These are phyloP conservation scores for Tyrophagus putrescentiae DNA, from an alignment of 1,140 invertebrate genomes.

Conservation along the genomic window DNA sequence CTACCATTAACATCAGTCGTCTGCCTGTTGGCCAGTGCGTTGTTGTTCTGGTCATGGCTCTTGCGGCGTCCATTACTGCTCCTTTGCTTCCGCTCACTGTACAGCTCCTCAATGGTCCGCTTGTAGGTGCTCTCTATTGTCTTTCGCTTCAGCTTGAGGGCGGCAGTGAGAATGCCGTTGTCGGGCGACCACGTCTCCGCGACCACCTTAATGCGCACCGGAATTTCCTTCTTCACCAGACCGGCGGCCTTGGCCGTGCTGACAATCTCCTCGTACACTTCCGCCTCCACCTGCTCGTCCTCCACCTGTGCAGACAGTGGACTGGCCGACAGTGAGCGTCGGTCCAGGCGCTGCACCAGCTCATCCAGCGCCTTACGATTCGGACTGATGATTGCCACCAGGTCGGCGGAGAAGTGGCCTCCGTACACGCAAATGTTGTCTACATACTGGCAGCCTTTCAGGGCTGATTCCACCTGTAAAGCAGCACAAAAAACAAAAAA, in stretches of 20 bases:
- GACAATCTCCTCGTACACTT: conserved; percentile 56
- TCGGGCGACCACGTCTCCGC: conserved; percentile 88
- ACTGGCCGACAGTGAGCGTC: conserved; percentile 36
- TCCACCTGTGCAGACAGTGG: conserved; percentile 51
- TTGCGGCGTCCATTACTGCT: background rate
- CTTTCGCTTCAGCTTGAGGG: conserved; percentile 78
- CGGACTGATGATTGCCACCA: conserved; percentile 83
- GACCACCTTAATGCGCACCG: conserved; percentile 67
- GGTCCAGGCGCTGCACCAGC: conserved; percentile 46
- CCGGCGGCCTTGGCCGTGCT: conserved; percentile 58
- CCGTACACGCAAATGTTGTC: conserved; percentile 93
- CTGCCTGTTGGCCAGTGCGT: background rate
- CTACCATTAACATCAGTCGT: background rate
- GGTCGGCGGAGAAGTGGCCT: conserved; percentile 62
- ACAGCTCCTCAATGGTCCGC: conserved; percentile 24
- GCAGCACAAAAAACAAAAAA: background rate
- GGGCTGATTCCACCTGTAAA: conserved; percentile 47
- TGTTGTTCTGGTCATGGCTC: conserved; percentile 6
- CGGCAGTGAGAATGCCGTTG: conserved; percentile 86
- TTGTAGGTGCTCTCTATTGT: conserved; percentile 26
- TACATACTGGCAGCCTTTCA: conserved; percentile 81
- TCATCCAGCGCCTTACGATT: conserved; percentile 48
- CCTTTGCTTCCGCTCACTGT: conserved; percentile 32
- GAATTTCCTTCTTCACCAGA: conserved; percentile 70
- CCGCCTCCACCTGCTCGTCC: conserved; percentile 51